A percentile compares a stretch with the other conserved stretches of the same genome.
phyloP scores from a whole-genome alignment of 2,888 invertebrate species.

The Timema cristinae region DNA sequence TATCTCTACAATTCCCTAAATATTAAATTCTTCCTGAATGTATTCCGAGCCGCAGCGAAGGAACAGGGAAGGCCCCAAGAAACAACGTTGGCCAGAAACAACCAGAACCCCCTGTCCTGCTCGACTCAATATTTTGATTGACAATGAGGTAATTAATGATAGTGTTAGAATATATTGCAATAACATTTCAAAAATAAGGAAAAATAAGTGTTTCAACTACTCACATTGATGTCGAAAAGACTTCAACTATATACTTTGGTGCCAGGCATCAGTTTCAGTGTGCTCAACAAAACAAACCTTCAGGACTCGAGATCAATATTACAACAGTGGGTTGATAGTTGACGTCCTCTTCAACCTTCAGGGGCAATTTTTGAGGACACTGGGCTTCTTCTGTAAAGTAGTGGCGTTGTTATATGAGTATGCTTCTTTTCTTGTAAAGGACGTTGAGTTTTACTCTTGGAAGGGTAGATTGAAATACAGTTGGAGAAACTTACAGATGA shows the following conservation, averaged over 20 bases:
- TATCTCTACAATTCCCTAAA: slow-evolving; percentile 28
- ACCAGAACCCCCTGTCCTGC: slow-evolving; percentile 33
- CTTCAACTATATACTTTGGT: slow-evolving; percentile 6
- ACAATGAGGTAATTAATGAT: slow-evolving; percentile 31
- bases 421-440: too few species aligned
- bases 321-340: not conserved
- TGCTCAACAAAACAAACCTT: slow-evolving; percentile 13
- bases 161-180: slow-evolving; percentile 32
- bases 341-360: not conserved
- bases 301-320: not conserved
- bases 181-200: slow-evolving; percentile 30
- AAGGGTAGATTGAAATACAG: slow-evolving; percentile 21
- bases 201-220: slow-evolving; percentile 10
- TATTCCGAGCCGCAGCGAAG: slow-evolving; percentile 29
- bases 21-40: slow-evolving; percentile 33
- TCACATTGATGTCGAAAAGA: slow-evolving; percentile 13
- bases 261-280: slow-evolving; percentile 3
- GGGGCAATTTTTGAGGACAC: not conserved
- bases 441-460: not conserved
- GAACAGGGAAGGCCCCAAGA: slow-evolving; percentile 40
- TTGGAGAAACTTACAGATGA: slow-evolving; percentile 15
- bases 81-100: slow-evolving; percentile 36
- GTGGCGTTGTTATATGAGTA: too few species aligned
- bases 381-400: too few species aligned
- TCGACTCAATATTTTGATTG: slow-evolving; percentile 32